phyloP scores from a whole-genome alignment of 2,888 invertebrate species.

The Cenopis cana region DNA sequence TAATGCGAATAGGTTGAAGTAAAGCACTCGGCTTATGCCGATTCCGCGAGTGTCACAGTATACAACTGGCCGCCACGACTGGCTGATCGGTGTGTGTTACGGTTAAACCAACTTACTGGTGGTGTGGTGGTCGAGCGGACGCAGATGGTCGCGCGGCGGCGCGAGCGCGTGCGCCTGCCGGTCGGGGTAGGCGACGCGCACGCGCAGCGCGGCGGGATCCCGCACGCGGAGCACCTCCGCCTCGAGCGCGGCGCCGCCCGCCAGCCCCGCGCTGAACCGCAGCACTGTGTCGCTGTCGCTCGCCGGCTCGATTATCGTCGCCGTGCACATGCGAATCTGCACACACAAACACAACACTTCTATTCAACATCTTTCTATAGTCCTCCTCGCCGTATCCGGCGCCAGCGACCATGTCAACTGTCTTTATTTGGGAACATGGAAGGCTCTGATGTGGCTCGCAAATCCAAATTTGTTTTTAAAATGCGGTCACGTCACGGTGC shows the following conservation, averaged over 20 bases:
- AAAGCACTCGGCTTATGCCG: too few species aligned
- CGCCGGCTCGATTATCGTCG: constrained; percentile 93
- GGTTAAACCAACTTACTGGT: constrained; percentile 58
- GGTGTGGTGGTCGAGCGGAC: constrained; percentile 87
- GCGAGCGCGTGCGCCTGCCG: constrained; percentile 93
- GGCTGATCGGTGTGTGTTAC: too few species aligned
- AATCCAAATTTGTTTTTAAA: too few species aligned
- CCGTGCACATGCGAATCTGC: constrained; percentile 91
- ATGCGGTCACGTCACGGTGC: too few species aligned
- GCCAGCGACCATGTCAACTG: too few species aligned
- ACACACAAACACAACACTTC: constrained; percentile 22
- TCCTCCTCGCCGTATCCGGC: too few species aligned
- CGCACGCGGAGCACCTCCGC: constrained; percentile 93
- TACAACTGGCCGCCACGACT: too few species aligned
- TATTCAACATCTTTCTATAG: too few species aligned
- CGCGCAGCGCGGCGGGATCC: constrained; percentile 89
- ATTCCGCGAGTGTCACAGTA: too few species aligned
- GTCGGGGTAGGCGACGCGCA: constrained; percentile 96
- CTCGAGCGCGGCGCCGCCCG: constrained; percentile 94
- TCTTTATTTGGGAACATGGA: too few species aligned
- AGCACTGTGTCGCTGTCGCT: constrained; percentile 91
- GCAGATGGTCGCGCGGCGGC: constrained; percentile 91
- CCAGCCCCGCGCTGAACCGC: constrained; percentile 96
- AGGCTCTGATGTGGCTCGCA: too few species aligned
- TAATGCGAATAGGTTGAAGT: too few species aligned